Evolutionary conservation across 2,888 invertebrate species (phyloP).

Genomic region (Himalopsyche anomala): DNA sequence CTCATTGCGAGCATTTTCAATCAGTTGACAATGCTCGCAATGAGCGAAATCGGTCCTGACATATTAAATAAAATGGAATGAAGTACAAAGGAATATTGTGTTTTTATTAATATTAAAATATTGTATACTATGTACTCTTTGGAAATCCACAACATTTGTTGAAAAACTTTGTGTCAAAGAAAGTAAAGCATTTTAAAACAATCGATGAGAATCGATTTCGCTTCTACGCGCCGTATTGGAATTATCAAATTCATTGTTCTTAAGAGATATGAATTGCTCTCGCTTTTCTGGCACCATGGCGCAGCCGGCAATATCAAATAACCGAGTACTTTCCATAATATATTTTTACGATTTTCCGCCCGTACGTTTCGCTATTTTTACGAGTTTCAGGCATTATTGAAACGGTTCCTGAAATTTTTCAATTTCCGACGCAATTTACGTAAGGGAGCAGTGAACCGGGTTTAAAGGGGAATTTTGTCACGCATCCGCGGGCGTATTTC

Average conservation of each 20-base stretch:
- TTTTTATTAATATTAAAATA: too few relatives aligned
- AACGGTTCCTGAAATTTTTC: constrained; percentile 61
- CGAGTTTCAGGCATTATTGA: constrained; percentile 61
- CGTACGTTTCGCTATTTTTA: constrained; percentile 61
- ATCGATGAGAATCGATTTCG: not conserved
- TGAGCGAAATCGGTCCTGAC: too few relatives aligned
- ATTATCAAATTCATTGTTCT: constrained; percentile 31
- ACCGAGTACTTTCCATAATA: constrained; percentile 56
- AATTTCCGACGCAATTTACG: constrained; percentile 60
- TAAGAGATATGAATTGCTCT: constrained; percentile 21
- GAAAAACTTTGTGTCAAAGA: not conserved
- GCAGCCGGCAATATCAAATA: constrained; percentile 33
- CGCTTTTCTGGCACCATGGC: constrained; percentile 27
- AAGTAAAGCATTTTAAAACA: not conserved
- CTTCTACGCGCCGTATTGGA: constrained; percentile 1
- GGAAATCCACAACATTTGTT: too few relatives aligned
- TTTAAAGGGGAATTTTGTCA: constrained; percentile 28
- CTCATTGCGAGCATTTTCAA: too few relatives aligned
- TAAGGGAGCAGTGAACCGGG: constrained; percentile 38
- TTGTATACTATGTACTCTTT: too few relatives aligned
- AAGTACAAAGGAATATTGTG: too few relatives aligned
- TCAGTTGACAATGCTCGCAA: too few relatives aligned
- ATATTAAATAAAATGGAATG: too few relatives aligned
- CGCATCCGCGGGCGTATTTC: constrained; percentile 45
- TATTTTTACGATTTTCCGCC: constrained; percentile 60